A percentile compares a stretch with the other conserved stretches of the same genome.
Evolutionary conservation across 2,888 invertebrate genomes (phyloP).

Genomic region (Rhingia campestris): DNA sequence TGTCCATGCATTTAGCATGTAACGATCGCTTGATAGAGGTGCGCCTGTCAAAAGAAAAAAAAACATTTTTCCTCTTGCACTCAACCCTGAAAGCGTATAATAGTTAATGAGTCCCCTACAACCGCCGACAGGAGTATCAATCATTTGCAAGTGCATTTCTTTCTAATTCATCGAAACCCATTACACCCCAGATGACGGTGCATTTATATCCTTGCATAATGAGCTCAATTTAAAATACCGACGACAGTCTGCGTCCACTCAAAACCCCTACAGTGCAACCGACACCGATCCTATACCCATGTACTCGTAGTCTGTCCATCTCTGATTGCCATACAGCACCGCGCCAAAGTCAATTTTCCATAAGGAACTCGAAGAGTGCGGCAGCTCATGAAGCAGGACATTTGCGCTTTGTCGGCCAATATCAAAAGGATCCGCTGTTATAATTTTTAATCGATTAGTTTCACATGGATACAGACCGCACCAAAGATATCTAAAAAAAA

Average conservation of each 20-base stretch:
- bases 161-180: slow-evolving; percentile 58
- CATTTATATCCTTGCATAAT: slow-evolving; percentile 64
- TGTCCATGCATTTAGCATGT: too few relatives aligned
- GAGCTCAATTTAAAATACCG: slow-evolving; percentile 68
- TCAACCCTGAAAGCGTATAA: too few relatives aligned
- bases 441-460: slow-evolving; percentile 76
- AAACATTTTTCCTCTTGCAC: too few relatives aligned
- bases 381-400: slow-evolving; percentile 46
- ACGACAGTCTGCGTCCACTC: slow-evolving; percentile 52
- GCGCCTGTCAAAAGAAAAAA: too few relatives aligned
- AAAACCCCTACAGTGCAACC: slow-evolving; percentile 52
- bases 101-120: slow-evolving; percentile 31
- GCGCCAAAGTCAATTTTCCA: slow-evolving; percentile 48
- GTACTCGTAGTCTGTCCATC: slow-evolving; percentile 1
- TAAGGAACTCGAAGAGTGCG: slow-evolving; percentile 30
- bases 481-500: slow-evolving; percentile 40
- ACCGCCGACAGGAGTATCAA: slow-evolving; percentile 33
- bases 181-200: slow-evolving; percentile 47
- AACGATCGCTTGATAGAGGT: too few relatives aligned
- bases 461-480: slow-evolving; percentile 64
- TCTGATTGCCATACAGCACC: slow-evolving; percentile 56
- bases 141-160: slow-evolving; percentile 7
- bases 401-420: slow-evolving; percentile 74
- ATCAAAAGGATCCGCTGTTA: slow-evolving; percentile 75
- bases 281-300: slow-evolving; percentile 4